Conservation (phyloP, 2,113 vertebrate genomes). For the Phaethon lepturus region DNA sequence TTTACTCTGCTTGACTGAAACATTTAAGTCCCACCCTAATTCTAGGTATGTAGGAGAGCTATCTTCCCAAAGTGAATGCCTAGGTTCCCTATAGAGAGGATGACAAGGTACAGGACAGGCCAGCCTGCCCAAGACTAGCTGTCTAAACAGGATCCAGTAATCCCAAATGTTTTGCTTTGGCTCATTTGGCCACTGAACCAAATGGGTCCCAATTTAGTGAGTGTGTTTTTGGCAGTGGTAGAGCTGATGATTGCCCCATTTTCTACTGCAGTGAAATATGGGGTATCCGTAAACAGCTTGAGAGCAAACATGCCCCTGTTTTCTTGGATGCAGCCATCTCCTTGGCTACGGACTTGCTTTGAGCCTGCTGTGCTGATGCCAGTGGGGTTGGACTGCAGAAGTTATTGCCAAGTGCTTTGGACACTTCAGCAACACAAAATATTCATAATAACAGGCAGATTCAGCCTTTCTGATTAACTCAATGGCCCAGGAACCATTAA, state of each 20-base stretch:
- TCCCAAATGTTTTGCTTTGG: not conserved
- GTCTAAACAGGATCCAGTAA: not conserved
- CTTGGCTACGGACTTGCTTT: not conserved
- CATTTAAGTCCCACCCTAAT: not conserved
- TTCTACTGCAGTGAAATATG: accelerated
- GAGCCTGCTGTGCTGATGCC: not conserved
- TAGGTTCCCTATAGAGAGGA: not conserved
- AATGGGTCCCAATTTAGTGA: accelerated
- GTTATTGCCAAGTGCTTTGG: not conserved
- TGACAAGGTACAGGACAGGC: not conserved
- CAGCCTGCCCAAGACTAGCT: not conserved
- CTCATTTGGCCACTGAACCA: not conserved
- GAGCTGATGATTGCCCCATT: not conserved
- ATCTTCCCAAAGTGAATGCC: not conserved
- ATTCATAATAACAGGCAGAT: not conserved
- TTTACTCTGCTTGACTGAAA: not conserved
- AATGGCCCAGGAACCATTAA: not conserved
- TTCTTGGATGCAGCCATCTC: not conserved
- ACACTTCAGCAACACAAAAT: not conserved
- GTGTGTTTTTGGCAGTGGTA: not conserved
- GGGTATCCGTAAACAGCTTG: not conserved
- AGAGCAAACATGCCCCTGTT: not conserved
- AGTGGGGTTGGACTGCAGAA: not conserved
- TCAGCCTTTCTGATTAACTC: not conserved
- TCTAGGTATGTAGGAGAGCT: not conserved